Evolutionary conservation across 1,140 invertebrate genomes (phyloP).

Genomic region (Zaprionus ornatus): DNA sequence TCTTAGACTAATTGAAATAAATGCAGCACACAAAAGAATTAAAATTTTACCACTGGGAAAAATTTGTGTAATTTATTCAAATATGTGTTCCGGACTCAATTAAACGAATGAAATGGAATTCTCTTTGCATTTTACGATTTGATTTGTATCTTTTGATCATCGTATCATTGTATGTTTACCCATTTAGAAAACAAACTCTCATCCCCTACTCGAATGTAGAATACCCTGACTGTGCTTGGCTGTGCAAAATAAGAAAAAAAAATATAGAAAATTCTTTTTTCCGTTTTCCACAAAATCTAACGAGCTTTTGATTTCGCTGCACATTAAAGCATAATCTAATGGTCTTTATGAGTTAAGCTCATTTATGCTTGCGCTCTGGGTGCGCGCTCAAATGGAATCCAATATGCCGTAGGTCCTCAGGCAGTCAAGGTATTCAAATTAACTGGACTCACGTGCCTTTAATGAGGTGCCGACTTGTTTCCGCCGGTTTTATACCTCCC

Average conservation of each 20-base stretch:
- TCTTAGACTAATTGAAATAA: conserved; percentile 40
- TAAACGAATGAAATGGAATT: conserved; percentile 22
- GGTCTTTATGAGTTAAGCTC: background rate
- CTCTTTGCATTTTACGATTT: conserved; percentile 21
- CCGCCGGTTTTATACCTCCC: conserved; percentile 28
- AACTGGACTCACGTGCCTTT: conserved; percentile 28
- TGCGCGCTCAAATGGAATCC: background rate
- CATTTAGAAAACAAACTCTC: background rate
- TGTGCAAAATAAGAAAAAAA: too few relatives aligned
- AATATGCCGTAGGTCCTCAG: background rate
- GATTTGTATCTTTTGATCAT: conserved; percentile 18
- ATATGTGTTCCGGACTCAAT: conserved; percentile 11
- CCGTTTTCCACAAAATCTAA: background rate
- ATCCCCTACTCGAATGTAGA: background rate
- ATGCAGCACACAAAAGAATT: conserved; percentile 5
- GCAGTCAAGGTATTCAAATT: conserved; percentile 13
- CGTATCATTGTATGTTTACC: background rate
- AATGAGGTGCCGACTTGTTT: conserved; percentile 39
- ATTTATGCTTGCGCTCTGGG: background rate
- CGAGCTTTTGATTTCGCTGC: conserved; percentile 3
- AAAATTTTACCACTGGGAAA: conserved; percentile 6
- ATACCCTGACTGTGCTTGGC: conserved; percentile 2
- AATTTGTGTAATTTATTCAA: conserved; percentile 26
- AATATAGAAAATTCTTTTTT: background rate
- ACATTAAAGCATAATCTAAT: conserved; percentile 1